Conservation (phyloP, 2,888 invertebrate species). For the Drosophila pseudotalamancana region DNA sequence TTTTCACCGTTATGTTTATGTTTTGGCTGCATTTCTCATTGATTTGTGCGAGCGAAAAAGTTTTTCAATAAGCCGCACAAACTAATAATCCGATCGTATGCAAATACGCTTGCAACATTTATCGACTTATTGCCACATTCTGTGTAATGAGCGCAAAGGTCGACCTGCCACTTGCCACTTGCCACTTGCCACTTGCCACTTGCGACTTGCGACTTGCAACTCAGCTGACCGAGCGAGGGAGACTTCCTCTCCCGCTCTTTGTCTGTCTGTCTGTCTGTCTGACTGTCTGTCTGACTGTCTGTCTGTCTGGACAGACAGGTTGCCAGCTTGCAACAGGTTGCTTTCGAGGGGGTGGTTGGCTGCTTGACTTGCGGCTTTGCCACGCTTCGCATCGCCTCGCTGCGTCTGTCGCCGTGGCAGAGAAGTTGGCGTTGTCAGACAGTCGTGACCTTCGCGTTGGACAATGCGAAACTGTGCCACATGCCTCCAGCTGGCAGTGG, state of each 20-base stretch:
- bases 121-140: conserved; percentile 21
- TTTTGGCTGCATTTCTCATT: neutral
- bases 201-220: no score
- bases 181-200: no score
- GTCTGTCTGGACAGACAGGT: conserved; percentile 12
- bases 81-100: conserved; percentile 29
- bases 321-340: conserved; percentile 46
- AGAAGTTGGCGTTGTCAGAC: conserved; percentile 37
- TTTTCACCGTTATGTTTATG: neutral
- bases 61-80: conserved; percentile 65
- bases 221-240: no score
- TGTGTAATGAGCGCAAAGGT: conserved; percentile 10
- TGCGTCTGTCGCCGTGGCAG: conserved; percentile 25
- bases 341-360: conserved; percentile 6
- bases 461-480: conserved; percentile 59
- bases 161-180: no score
- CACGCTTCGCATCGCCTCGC: conserved; percentile 38
- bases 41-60: conserved; percentile 29
- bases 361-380: conserved; percentile 45
- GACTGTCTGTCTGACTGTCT: no score
- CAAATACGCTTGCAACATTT: conserved; percentile 24
- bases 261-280: no score
- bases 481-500: conserved; percentile 15
- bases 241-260: no score
- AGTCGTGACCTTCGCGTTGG: conserved; percentile 49